Percentiles rank a stretch among this genome's conserved stretches.
These are phyloP conservation scores for Gymnoscopelus microlampas DNA, from an alignment of 2,797 vertebrate species.

Conservation along the genomic window DNA sequence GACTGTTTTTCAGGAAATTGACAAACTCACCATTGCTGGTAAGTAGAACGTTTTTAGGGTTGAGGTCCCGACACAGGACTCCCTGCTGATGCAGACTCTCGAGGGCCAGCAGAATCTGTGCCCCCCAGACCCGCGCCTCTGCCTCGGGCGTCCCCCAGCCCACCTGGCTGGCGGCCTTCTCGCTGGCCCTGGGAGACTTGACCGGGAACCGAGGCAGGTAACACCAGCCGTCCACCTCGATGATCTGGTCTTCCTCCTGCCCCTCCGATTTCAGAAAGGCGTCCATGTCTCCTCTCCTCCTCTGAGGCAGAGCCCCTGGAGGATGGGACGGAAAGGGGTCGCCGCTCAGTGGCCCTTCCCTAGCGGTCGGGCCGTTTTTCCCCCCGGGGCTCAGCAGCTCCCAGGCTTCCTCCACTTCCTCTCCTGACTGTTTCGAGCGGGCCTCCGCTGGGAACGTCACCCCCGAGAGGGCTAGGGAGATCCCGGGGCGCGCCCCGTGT, in stretches of 20 bases:
- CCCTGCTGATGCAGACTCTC: conserved; percentile 96
- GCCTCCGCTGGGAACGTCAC: conserved; percentile 36
- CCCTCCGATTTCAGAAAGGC: conserved; percentile 45
- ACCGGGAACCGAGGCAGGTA: conserved; percentile 59
- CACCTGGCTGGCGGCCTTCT: conserved; percentile 42
- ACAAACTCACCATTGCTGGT: conserved; percentile 85
- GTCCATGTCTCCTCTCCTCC: conserved; percentile 36
- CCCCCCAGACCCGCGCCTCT: conserved; percentile 90
- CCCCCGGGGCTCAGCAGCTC: conserved; percentile 62
- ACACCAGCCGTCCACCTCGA: conserved; percentile 79
- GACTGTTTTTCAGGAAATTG: neutral
- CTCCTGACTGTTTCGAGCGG: conserved; percentile 24
- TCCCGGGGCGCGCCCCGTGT: conserved; percentile 37
- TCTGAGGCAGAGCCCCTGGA: conserved; percentile 21
- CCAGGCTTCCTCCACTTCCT: conserved; percentile 53
- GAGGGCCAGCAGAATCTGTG: conserved; percentile 91
- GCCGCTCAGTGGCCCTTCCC: conserved; percentile 33
- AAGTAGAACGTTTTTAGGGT: conserved; percentile 92
- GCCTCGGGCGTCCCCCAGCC: conserved; percentile 86
- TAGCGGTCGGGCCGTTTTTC: conserved; percentile 32
- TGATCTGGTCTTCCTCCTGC: conserved; percentile 71
- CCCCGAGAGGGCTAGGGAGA: conserved; percentile 41
- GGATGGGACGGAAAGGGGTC: conserved; percentile 40
- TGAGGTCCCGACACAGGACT: conserved; percentile 93
- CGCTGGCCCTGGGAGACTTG: conserved; percentile 41